Evolutionary conservation across 2,797 vertebrate genomes (phyloP), one percentile per base, ranked within the genome.

Genomic region (Sylvia borin): DNA sequence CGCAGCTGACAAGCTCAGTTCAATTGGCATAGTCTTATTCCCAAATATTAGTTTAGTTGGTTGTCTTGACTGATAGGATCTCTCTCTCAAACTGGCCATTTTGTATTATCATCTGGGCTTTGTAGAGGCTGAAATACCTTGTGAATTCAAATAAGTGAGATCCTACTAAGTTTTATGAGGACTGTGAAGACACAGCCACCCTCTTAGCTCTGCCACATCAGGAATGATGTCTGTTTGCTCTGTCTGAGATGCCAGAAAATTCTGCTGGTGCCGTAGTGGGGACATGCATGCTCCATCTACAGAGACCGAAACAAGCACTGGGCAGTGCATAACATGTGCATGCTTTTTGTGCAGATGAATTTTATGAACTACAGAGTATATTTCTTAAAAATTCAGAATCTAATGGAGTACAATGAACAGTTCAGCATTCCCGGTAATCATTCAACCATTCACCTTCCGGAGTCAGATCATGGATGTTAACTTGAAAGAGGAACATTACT

Each of bases 131-230:
- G 88, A 42, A 51, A 15, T 13, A 34, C n/a, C 21, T 38, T 10
- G 7, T 48, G 29, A 45, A 50, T 88, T 66, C 25, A 38, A 78
- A 25, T 47, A 47, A 47, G 3, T 36, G 32, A 70, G 32, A n/a
- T 42, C 12, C 29, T 60, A 13, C 18, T 15, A 31, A 36, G 14
- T 27, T 70, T 70, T 50, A 18, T 4, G 25, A 4, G 2, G 8
- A 2, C 16, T 9, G 5, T 64, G n/a, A 89, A n/a, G 48, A 67
- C 21, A 7, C 0, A 4, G 6, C 11, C 32, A 25, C 15, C 1
- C 22, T 67, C 16, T 22, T 27, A 68, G 14, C n/a, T 60, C 54
- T 74, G 50, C 6, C 57, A 62, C 13, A 8, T 29, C 27, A 51
- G 53, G 17, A 55, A 19, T 70, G 3, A 51, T 3, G 10, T 34